Conservation (phyloP, 2,888 invertebrate species). For the Hemithea aestivaria region DNA sequence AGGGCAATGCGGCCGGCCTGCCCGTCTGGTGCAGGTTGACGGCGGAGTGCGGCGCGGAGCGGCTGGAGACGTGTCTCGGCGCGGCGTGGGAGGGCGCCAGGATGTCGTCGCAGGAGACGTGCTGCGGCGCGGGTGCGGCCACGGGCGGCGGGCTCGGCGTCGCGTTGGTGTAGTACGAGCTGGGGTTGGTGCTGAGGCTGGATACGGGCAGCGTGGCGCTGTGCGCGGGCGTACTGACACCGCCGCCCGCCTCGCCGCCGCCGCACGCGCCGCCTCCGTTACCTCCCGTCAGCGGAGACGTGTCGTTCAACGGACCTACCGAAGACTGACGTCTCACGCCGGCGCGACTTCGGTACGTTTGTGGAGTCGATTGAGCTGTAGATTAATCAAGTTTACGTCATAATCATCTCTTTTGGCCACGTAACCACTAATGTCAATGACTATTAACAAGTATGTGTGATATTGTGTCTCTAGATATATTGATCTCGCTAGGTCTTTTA, state of each 20-base stretch:
- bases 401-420: no score
- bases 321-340: slow-evolving; percentile 82
- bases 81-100: slow-evolving; percentile 50
- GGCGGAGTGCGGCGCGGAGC: slow-evolving; percentile 73
- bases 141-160: slow-evolving; percentile 78
- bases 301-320: slow-evolving; percentile 79
- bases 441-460: no score
- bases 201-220: slow-evolving; percentile 76
- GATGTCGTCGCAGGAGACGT: slow-evolving; percentile 72
- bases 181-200: slow-evolving; percentile 71
- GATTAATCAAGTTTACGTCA: no score
- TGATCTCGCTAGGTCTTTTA: no score
- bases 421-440: no score
- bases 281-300: slow-evolving; percentile 67
- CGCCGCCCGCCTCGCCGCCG: slow-evolving; percentile 56
- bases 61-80: slow-evolving; percentile 57
- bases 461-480: no score
- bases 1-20: slow-evolving; percentile 59
- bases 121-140: slow-evolving; percentile 53
- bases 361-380: slow-evolving; percentile 82
- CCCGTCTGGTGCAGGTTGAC: slow-evolving; percentile 68
- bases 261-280: slow-evolving; percentile 36
- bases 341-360: slow-evolving; percentile 77
- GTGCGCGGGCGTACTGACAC: slow-evolving; percentile 69
- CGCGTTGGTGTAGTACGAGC: slow-evolving; percentile 81